Evolutionary conservation across 2,888 invertebrate genomes (phyloP), one percentile per base, ranked within the genome.

Genomic region (Chrysolina americana): DNA sequence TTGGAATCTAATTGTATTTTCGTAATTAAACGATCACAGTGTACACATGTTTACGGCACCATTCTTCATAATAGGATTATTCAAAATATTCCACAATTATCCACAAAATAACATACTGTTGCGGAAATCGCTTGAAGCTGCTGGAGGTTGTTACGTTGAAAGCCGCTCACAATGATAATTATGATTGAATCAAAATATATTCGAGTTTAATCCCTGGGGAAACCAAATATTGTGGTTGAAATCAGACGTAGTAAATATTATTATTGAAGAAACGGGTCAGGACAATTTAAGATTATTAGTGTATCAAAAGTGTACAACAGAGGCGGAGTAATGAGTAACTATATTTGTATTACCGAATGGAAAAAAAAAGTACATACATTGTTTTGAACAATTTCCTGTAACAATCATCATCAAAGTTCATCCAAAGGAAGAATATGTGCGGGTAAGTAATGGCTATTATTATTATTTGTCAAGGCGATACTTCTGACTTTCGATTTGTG

Each of bases 61-160:
- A 53, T 68, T 68, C 44, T 23, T 53, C 41, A 41, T 68, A 53
- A 68, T 56, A 53, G 53, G 68, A 68, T 36, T 68, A 68, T 68
- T 41, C 21, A 41, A 53, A 53, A 68, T 68, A 53, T 53, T 56
- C 50, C 41, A 41, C 56, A 68, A 68, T 68, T 68, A 68, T 68
- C 48, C 50, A 41, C 41, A 48, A 28, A 68, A 68, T 68, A 41
- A 53, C 41, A 68, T 48, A 48, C 36, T 41, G 56, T 41, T 21
- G 36, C 1, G 53, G 21, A 53, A 68, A 21, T 53, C 53, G 53
- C 41, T 41, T 10, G 41, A 15, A 36, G 68, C 48, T 41, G 28
- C 17, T 28, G 66, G 21, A 11, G 48, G 23, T 66, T 50, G 19
- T 66, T 17, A 66, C n/a, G 28, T 10, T 50, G 48, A 48, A 66